These are phyloP conservation scores for Microchirus variegatus DNA, from an alignment of 2,797 vertebrate species.

Conservation along the genomic window DNA sequence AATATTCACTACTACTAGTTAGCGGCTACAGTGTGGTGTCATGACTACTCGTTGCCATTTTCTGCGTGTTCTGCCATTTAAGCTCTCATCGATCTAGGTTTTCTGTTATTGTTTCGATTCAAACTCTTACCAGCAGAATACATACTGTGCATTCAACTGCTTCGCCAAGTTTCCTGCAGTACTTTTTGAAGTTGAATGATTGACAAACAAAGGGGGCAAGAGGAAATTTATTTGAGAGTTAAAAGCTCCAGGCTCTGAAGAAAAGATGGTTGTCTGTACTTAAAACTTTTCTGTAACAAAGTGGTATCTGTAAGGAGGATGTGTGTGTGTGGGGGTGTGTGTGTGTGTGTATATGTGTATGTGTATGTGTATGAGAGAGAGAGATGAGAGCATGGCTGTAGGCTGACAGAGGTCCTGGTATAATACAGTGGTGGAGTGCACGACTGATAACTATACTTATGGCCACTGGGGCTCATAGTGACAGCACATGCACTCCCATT, in stretches of 20 bases:
- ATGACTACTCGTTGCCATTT: too few relatives aligned
- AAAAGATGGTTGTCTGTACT: constrained; percentile 48
- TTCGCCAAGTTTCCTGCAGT: constrained; percentile 10
- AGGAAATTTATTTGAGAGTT: constrained; percentile 34
- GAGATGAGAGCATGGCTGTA: constrained; percentile 77
- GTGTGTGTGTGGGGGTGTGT: constrained; percentile 27
- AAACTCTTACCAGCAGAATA: too few relatives aligned
- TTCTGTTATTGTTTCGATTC: too few relatives aligned
- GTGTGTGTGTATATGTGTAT: constrained; percentile 26
- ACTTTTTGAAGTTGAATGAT: constrained; percentile 46
- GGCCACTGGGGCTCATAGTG: constrained; percentile 83
- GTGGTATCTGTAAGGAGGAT: constrained; percentile 40
- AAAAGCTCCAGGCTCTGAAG: constrained; percentile 40
- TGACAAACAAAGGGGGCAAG: constrained; percentile 18
- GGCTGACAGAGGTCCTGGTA: constrained; percentile 84
- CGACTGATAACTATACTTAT: constrained; percentile 85
- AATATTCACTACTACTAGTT: too few relatives aligned
- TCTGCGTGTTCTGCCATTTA: too few relatives aligned
- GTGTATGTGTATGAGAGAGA: constrained; percentile 58
- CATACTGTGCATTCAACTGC: too few relatives aligned
- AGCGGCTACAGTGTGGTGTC: too few relatives aligned
- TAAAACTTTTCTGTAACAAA: constrained; percentile 61
- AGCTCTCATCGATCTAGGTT: too few relatives aligned
- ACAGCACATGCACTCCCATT: constrained; percentile 85
- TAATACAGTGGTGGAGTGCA: constrained; percentile 84